These are phyloP conservation scores for Lordiphosa stackelbergi DNA, from an alignment of 1,140 invertebrate genomes.

Conservation along the genomic window DNA sequence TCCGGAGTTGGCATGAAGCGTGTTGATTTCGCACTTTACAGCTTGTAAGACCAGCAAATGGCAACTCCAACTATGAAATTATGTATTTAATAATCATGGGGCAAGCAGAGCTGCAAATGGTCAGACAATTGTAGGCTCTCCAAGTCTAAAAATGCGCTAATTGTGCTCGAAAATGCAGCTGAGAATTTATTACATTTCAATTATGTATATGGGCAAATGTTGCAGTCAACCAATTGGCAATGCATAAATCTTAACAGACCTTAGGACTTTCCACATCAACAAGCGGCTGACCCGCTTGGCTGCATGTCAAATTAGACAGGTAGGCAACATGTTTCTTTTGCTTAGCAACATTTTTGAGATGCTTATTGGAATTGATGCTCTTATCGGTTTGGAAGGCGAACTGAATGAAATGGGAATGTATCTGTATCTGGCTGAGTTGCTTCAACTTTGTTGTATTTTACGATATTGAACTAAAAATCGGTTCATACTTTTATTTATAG, in stretches of 20 bases:
- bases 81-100: slow-evolving; percentile 71
- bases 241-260: slow-evolving; percentile 56
- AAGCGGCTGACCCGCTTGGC: slow-evolving; percentile 2
- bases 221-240: slow-evolving; percentile 59
- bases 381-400: too few relatives aligned
- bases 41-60: slow-evolving; percentile 63
- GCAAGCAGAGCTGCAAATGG: slow-evolving; percentile 1
- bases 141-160: slow-evolving; percentile 47
- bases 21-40: slow-evolving; percentile 75
- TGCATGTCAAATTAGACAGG: slow-evolving; percentile 61
- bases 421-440: too few relatives aligned
- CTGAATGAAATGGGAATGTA: too few relatives aligned
- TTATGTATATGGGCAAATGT: slow-evolving; percentile 72
- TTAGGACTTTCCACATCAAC: slow-evolving; percentile 13
- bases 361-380: too few relatives aligned
- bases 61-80: slow-evolving; percentile 59
- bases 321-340: slow-evolving; percentile 25
- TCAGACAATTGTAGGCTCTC: slow-evolving; percentile 12
- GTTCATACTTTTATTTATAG: too few relatives aligned
- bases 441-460: too few relatives aligned
- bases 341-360: too few relatives aligned
- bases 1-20: slow-evolving; percentile 69
- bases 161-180: slow-evolving; percentile 60
- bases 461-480: too few relatives aligned
- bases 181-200: slow-evolving; percentile 74